Conservation (phyloP, 2,888 invertebrate genomes). For the Achlya flavicornis region DNA sequence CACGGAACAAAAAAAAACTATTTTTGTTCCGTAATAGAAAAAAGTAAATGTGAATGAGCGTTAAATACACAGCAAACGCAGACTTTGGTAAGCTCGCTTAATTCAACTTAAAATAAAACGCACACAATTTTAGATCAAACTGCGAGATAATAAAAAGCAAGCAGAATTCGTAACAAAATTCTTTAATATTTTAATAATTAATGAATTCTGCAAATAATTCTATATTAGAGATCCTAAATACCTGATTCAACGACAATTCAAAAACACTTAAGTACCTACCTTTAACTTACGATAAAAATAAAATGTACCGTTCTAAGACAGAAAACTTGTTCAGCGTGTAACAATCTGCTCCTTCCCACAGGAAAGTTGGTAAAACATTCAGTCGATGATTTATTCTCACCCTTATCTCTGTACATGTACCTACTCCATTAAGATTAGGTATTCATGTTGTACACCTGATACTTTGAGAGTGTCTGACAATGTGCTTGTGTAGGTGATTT, state of each 20-base stretch:
- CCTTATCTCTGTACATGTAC: slow-evolving; percentile 66
- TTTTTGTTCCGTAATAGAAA: too few species aligned
- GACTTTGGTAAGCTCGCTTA: too few species aligned
- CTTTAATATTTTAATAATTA: background rate
- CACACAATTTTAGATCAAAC: too few species aligned
- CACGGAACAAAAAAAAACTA: too few species aligned
- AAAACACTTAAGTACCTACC: slow-evolving; percentile 43
- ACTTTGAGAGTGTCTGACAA: slow-evolving; percentile 67
- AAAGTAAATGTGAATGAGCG: too few species aligned
- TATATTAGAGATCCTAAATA: slow-evolving; percentile 18
- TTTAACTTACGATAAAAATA: slow-evolving; percentile 39
- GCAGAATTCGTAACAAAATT: too few species aligned
- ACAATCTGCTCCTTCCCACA: slow-evolving; percentile 78
- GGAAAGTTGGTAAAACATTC: slow-evolving; percentile 69
- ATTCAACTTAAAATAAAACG: too few species aligned
- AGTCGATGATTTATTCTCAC: slow-evolving; percentile 75
- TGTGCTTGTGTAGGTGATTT: slow-evolving; percentile 29
- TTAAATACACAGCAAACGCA: too few species aligned
- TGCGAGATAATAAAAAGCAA: too few species aligned
- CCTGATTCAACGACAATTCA: slow-evolving; percentile 39
- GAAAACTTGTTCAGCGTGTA: slow-evolving; percentile 46
- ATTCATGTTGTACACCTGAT: slow-evolving; percentile 80
- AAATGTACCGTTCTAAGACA: slow-evolving; percentile 46
- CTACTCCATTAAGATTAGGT: slow-evolving; percentile 80
- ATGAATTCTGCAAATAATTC: background rate